Base-by-base conservation (phyloP, 2,113 vertebrate species). In the Protobothrops flavoviridis region DNA sequence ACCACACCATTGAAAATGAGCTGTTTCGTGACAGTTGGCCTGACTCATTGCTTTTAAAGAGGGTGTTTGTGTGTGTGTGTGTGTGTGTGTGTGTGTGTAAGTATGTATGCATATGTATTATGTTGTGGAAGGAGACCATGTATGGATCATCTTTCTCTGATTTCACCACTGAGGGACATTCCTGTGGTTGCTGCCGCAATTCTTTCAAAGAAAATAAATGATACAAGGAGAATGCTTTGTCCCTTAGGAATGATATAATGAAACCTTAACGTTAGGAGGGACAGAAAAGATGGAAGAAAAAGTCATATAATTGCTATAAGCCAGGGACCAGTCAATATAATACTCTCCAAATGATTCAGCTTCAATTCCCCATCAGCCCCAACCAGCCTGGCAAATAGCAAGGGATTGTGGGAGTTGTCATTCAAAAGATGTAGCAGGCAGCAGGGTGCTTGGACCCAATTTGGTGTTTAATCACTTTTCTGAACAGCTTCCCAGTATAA, bases 1-100 rank as follows among this genome's bases (percentile, higher is more conserved):
- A 90, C 92, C 43, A 33, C 89, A 93, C 74, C 55, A 93, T 64
- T 64, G 81, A 93, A 93, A 93, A 90, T 4, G 92, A 93, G 89
- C 89, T 93, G 92, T 93, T 90, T 93, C 89, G 29, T 93, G 92
- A 93, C 81, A 87, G 52, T 89, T 86, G 45, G 56, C 53, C 81
- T 93, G 89, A 85, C 45, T 93, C 39, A 64, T 48, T 90, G 81
- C 56, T 64, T 92, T 64, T 64, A 5, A 45, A n/a, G 43, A 45
- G 8, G 12, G 20, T 45, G 53, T 45, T 4, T 13, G 26, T 39
- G 5, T 33, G 24, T 26, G 48, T 48, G 48, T 48, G 48, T 48
- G 48, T 48, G 55, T 56, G 64, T 69, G 12, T 13, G 61, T 29
- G 29, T 1, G 61, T 13, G n/a, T 7, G 5, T 33, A 20, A 20